These are phyloP conservation scores for Conops quadrifasciatus DNA, from an alignment of 2,888 invertebrate genomes.

Conservation along the genomic window DNA sequence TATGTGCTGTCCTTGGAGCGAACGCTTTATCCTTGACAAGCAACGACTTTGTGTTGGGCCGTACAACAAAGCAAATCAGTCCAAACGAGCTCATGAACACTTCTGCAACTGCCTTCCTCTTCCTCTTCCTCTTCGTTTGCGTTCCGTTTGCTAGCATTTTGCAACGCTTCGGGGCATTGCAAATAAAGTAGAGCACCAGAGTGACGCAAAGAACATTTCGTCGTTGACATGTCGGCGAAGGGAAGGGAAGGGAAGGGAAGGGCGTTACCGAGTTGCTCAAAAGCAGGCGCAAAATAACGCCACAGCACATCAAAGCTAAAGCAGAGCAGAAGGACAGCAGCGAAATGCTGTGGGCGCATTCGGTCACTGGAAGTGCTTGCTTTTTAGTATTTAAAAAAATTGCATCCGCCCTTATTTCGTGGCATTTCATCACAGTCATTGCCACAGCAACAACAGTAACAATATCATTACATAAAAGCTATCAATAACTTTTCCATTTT, in stretches of 20 bases:
- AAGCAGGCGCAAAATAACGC: neutral
- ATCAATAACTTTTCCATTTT: no score
- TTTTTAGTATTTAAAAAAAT: neutral
- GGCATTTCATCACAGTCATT: no score
- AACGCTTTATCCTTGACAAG: slow-evolving; percentile 6
- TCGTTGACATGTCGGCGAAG: slow-evolving; percentile 13
- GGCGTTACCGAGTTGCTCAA: neutral
- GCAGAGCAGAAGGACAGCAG: neutral
- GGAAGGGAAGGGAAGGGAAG: neutral
- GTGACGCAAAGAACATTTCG: slow-evolving; percentile 11
- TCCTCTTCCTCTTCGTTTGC: neutral
- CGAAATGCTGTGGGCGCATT: no score
- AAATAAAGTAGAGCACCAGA: slow-evolving; percentile 21
- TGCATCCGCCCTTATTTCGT: no score
- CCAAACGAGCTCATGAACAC: slow-evolving; percentile 25
- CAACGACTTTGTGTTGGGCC: no score
- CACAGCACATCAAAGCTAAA: neutral
- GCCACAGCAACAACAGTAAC: no score
- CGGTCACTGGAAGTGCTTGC: neutral
- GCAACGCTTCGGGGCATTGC: slow-evolving; percentile 43
- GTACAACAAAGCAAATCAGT: slow-evolving; percentile 23
- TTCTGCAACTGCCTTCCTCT: neutral
- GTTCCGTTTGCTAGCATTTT: slow-evolving; percentile 28
- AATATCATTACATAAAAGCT: no score
- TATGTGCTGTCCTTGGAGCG: neutral